Evolutionary conservation across 2,888 invertebrate species (phyloP), one percentile per base, ranked within the genome.

Genomic region (Stictocephala bisonia): DNA sequence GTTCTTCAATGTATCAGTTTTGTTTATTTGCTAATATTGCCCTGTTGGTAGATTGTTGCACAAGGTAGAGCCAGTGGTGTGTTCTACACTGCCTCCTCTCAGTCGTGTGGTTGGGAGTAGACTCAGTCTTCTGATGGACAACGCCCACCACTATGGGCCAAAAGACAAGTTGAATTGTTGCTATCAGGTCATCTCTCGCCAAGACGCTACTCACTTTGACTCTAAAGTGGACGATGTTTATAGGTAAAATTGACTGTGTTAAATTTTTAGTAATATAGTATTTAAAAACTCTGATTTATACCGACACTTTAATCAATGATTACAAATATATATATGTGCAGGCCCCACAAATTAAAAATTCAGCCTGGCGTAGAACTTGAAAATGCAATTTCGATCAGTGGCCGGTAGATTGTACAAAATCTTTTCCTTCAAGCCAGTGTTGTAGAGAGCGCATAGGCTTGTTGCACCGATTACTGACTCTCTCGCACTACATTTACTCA

Each of bases 1-100:
- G n/a, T n/a, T n/a, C n/a, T n/a, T n/a, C n/a, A n/a, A n/a, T n/a
- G n/a, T n/a, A n/a, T n/a, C n/a, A n/a, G n/a, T n/a, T n/a, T n/a
- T n/a, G n/a, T n/a, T n/a, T n/a, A n/a, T n/a, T n/a, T n/a, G n/a
- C n/a, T n/a, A n/a, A n/a, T n/a, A n/a, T n/a, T n/a, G n/a, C n/a
- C n/a, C n/a, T n/a, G n/a, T n/a, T n/a, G n/a, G n/a, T n/a, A n/a
- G 44, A 1, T 44, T 64, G 44, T 41, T 64, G 41, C 44, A 44
- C 44, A 24, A 27, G 15, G 44, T 27, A 73, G 85, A 86, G 72
- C 88, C 88, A 77, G 86, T 77, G 0, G 73, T 72, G 7, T 80
- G 80, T 50, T 78, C 78, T 6, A 50, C 69, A 22, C 15, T 75
- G 35, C 75, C 75, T 13, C 74, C 75, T 4, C 64, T 80, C 40